A percentile compares a stretch with the other conserved stretches of the same genome.
Evolutionary conservation across 2,797 vertebrate genomes (phyloP).

Genomic region (Cyprinella venusta): DNA sequence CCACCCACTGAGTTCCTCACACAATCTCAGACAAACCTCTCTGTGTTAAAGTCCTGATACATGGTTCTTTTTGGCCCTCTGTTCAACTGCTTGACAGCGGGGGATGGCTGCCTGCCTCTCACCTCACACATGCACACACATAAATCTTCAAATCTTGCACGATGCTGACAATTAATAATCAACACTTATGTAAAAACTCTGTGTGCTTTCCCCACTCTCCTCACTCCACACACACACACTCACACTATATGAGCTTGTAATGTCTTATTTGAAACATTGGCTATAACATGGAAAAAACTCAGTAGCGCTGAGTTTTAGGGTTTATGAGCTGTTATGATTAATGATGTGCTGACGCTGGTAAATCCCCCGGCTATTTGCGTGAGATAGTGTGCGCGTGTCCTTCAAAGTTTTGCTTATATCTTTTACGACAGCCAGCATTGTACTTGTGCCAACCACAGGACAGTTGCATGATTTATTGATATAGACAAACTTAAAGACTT

Average conservation of each 20-base stretch:
- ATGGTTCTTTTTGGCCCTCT: slow-evolving; percentile 14
- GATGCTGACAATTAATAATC: slow-evolving; percentile 43
- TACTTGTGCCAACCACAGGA: not conserved
- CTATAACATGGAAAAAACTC: not conserved
- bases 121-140: slow-evolving; percentile 14
- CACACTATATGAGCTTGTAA: not conserved
- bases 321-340: slow-evolving; percentile 34
- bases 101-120: slow-evolving; percentile 14
- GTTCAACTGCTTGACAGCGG: slow-evolving; percentile 22
- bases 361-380: not conserved
- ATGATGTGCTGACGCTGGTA: slow-evolving; percentile 16
- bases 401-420: slow-evolving; percentile 9
- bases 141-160: slow-evolving; percentile 47
- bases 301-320: slow-evolving; percentile 26
- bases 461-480: slow-evolving; percentile 34
- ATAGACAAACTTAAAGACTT: not conserved
- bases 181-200: slow-evolving; percentile 16
- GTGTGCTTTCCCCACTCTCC: not conserved
- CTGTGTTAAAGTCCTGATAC: slow-evolving; percentile 9
- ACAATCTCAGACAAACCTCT: slow-evolving; percentile 33
- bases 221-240: not conserved
- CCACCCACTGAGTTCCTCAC: slow-evolving; percentile 43
- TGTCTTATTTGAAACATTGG: not conserved
- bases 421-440: slow-evolving; percentile 8
- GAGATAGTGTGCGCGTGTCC: not conserved